Evolutionary conservation across 2,113 vertebrate genomes (phyloP), one percentile per base, ranked within the genome.

Genomic region (Sceloporus undulatus): DNA sequence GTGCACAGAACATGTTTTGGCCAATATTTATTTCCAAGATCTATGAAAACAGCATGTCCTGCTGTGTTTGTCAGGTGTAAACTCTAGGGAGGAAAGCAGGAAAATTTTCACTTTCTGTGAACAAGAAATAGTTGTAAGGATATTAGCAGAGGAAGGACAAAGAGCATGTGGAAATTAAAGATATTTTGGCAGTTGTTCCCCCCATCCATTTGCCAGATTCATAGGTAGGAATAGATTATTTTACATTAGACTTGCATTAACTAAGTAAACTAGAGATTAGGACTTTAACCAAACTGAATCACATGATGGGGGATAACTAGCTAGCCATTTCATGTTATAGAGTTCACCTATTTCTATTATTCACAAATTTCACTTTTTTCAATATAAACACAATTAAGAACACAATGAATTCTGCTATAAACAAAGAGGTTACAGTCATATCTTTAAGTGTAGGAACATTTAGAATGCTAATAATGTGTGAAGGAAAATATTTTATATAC

Each of bases 51-150:
- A 90, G 13, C 42, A 84, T 38, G 11, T 79, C 52, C 42, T 87
- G 56, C 77, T 75, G 34, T 79, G 10, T 89, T 82, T 87, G 11
- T 86, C 52, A 90, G 21, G 18, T 73, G 88, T 79, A 91, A 40
- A 86, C 9, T 59, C 1, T 77, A 59, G 40, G 27, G 18, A 86
- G 29, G 87, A 89, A 90, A 91, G 0, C 1, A 73, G 3, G 70
- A 83, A 84, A 21, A 9, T 74, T 89, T 87, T 65, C 59, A 85
- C 74, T 92, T 89, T 48, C 56, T 9, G 27, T 18, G 82, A 85
- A 90, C 3, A 38, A 87, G 87, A 91, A 90, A 23, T 85, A 56
- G 74, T 10, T 80, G 48, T 82, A 91, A 16, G 38, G 54, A 1
- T 23, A 65, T 27, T 48, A 34, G 86, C 42, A 27, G 73, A 75